These are phyloP conservation scores for Syngnathus floridae DNA, from an alignment of 2,113 vertebrate species.

Conservation along the genomic window DNA sequence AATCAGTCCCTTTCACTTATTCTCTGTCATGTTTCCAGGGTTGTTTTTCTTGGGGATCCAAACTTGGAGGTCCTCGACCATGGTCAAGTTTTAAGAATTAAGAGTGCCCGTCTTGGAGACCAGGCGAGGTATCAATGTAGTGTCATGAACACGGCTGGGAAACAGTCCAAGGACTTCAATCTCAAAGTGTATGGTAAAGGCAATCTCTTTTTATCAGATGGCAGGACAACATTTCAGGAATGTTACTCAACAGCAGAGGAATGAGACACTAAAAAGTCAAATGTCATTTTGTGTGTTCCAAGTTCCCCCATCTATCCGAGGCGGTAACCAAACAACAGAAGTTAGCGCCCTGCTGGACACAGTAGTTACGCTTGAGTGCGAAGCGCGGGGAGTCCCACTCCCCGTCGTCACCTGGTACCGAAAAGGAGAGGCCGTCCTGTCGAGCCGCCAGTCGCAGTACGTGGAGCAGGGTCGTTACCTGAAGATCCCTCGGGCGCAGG, in stretches of 20 bases:
- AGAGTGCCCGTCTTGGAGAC: conserved; percentile 78
- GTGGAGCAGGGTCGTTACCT: conserved; percentile 83
- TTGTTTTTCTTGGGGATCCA: conserved; percentile 81
- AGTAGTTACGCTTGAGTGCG: conserved; percentile 81
- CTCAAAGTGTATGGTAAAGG: conserved; percentile 77
- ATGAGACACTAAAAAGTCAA: neutral
- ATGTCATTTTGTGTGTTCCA: conserved; percentile 13
- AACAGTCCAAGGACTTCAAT: conserved; percentile 81
- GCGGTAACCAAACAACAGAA: conserved; percentile 80
- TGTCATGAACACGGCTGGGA: conserved; percentile 81
- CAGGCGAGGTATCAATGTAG: conserved; percentile 88
- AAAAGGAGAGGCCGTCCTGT: conserved; percentile 70
- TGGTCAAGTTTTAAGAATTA: conserved; percentile 82
- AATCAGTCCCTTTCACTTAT: neutral
- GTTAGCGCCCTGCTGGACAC: conserved; percentile 75
- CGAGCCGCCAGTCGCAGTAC: conserved; percentile 76
- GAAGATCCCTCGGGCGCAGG: conserved; percentile 78
- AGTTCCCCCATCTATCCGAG: conserved; percentile 91
- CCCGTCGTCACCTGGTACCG: conserved; percentile 87
- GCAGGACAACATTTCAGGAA: neutral
- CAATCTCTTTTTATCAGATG: neutral
- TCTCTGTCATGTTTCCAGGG: conserved; percentile 57
- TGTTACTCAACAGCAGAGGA: neutral
- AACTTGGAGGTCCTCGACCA: conserved; percentile 77
- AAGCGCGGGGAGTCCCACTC: conserved; percentile 80